phyloP scores from a whole-genome alignment of 1,140 invertebrate genomes.

The Drosophila dunni region DNA sequence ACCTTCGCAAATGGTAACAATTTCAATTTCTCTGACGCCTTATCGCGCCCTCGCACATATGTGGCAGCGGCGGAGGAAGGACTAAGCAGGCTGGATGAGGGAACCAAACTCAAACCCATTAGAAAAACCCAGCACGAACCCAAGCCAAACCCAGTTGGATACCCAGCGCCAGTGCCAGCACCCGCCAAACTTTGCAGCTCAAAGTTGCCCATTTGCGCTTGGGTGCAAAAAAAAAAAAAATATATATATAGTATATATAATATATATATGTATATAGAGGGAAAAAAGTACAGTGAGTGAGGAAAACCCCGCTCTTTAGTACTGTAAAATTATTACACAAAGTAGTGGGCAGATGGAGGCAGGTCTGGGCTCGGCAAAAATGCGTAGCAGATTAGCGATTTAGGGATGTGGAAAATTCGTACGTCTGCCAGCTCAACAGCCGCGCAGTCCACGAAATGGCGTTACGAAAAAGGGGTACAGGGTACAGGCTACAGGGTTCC shows the following conservation, averaged over 20 bases:
- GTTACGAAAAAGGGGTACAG: slow-evolving; percentile 48
- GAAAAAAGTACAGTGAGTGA: too few relatives aligned
- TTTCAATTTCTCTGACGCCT: slow-evolving; percentile 81
- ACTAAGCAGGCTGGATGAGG: too few relatives aligned
- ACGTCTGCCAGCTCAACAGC: slow-evolving; percentile 59
- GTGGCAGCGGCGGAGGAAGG: slow-evolving; percentile 18
- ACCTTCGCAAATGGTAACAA: slow-evolving; percentile 80
- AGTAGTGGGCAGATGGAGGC: slow-evolving; percentile 18
- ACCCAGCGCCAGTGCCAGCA: slow-evolving; percentile 21
- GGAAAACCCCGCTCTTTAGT: too few relatives aligned
- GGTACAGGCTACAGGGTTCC: too few relatives aligned
- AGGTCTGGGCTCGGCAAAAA: slow-evolving; percentile 54
- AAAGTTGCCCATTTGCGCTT: slow-evolving; percentile 77
- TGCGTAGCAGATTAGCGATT: slow-evolving; percentile 83
- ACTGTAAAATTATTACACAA: slow-evolving; percentile 69
- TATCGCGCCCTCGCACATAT: slow-evolving; percentile 80
- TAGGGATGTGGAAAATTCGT: slow-evolving; percentile 82
- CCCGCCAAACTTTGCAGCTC: slow-evolving; percentile 66
- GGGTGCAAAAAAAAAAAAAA: slow-evolving; percentile 59
- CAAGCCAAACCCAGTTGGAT: slow-evolving; percentile 41
- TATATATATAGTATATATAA: not conserved
- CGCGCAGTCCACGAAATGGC: not conserved
- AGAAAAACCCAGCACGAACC: slow-evolving; percentile 28
- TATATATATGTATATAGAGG: too few relatives aligned
- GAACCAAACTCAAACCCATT: slow-evolving; percentile 1